A percentile compares a stretch with the other conserved stretches of the same genome.
These are phyloP conservation scores for Heteractis magnifica DNA, from an alignment of 92 coral and sea anemone genomes.

Conservation along the genomic window DNA sequence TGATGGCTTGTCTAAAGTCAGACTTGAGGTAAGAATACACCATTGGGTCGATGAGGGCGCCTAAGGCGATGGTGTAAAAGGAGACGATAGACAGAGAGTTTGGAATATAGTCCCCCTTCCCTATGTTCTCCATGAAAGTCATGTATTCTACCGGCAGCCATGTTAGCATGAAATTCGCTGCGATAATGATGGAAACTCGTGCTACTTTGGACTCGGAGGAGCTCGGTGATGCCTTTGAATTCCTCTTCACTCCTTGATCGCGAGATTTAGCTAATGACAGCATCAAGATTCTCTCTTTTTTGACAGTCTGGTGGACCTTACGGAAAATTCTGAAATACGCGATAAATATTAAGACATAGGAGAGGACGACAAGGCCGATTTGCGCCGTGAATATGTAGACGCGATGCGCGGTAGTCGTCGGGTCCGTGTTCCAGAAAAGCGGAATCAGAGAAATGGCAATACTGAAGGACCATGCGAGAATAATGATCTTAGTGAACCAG, in stretches of 20 bases:
- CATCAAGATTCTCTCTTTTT: constrained; percentile 24
- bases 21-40: constrained; percentile 55
- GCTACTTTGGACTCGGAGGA: constrained; percentile 57
- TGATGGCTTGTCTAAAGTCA: constrained; percentile 52
- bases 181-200: constrained; percentile 45
- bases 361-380: constrained; percentile 32
- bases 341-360: constrained; percentile 43
- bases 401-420: constrained; percentile 18
- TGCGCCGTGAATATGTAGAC: constrained; percentile 45
- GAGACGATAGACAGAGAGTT: constrained; percentile 38
- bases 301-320: constrained; percentile 48
- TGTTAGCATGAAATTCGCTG: constrained; percentile 45
- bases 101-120: constrained; percentile 36
- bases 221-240: constrained; percentile 12
- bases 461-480: constrained; percentile 35
- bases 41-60: constrained; percentile 52
- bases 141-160: constrained; percentile 67
- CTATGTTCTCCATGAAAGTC: constrained; percentile 42
- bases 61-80: constrained; percentile 45
- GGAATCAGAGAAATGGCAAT: constrained; percentile 53
- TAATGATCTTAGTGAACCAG: constrained; percentile 33
- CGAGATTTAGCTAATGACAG: constrained; percentile 28
- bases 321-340: constrained; percentile 47
- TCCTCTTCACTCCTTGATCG: background rate
- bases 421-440: constrained; percentile 44